Conservation (phyloP, 2,797 vertebrate species). For the Tapera naevia region DNA sequence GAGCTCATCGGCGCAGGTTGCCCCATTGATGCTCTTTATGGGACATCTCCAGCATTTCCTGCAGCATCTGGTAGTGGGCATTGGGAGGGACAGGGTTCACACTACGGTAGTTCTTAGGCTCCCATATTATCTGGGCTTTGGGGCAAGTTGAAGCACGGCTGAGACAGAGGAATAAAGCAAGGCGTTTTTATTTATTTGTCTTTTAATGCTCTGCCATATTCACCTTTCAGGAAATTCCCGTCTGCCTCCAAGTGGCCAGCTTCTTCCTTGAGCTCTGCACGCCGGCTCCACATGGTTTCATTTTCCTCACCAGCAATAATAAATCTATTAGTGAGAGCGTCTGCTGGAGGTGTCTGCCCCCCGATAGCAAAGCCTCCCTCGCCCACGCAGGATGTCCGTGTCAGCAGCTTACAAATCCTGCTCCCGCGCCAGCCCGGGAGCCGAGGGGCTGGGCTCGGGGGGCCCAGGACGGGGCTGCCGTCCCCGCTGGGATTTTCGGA, state of each 20-base stretch:
- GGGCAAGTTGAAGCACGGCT: neutral
- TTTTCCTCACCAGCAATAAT: conserved; percentile 30
- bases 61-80: neutral
- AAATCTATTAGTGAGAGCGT: conserved; percentile 32
- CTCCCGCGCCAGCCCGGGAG: neutral
- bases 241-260: conserved; percentile 11
- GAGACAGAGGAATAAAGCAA: neutral
- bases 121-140: neutral
- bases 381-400: conserved; percentile 36
- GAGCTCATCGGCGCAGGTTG: neutral
- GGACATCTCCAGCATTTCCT: neutral
- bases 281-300: conserved; percentile 25
- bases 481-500: neutral
- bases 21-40: neutral
- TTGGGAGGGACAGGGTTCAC: neutral
- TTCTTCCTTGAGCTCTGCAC: neutral
- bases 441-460: neutral
- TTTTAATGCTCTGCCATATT: conserved; percentile 45
- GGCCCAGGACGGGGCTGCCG: neutral
- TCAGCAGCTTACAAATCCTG: conserved; percentile 48
- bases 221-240: conserved; percentile 65
- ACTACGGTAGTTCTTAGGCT: neutral
- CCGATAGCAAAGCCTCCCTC: neutral
- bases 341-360: conserved; percentile 37
- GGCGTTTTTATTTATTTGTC: conserved; percentile 43